A percentile compares a stretch with the other conserved stretches of the same genome.
phyloP scores from a whole-genome alignment of 2,113 vertebrate species.

The Ptilonorhynchus violaceus region DNA sequence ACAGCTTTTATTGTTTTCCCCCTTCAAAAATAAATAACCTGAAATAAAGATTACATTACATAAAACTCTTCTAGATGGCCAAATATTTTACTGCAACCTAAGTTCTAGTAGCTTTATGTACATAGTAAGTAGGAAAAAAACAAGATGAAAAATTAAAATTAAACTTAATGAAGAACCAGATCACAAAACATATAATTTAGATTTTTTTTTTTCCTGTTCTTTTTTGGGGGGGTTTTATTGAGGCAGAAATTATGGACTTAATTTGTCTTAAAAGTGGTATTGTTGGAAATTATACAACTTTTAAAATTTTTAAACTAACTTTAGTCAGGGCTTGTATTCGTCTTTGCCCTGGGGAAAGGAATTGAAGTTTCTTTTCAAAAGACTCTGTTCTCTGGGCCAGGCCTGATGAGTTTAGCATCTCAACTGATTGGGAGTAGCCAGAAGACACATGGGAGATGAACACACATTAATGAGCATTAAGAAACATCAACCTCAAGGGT shows the following conservation, averaged over 20 bases:
- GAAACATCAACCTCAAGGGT: too few relatives aligned
- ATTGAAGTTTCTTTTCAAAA: too few relatives aligned
- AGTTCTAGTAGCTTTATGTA: background rate
- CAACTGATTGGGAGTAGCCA: too few relatives aligned
- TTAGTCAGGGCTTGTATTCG: too few relatives aligned
- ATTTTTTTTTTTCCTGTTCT: accelerated
- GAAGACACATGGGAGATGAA: too few relatives aligned
- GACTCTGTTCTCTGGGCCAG: too few relatives aligned
- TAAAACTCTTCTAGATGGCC: background rate
- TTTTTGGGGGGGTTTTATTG: accelerated
- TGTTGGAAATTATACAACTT: too few relatives aligned
- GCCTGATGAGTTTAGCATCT: too few relatives aligned
- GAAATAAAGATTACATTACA: background rate
- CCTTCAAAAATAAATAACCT: background rate
- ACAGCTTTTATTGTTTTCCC: background rate
- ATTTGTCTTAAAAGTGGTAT: background rate
- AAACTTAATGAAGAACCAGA: background rate
- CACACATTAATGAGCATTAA: too few relatives aligned
- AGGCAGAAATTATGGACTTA: background rate
- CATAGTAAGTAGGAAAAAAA: background rate
- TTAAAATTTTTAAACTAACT: too few relatives aligned
- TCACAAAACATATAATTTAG: background rate
- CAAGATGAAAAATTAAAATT: background rate
- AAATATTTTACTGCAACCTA: background rate
- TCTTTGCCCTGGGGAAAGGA: too few relatives aligned